phyloP scores from a whole-genome alignment of 2,888 invertebrate species.

The Eristalis pertinax region DNA sequence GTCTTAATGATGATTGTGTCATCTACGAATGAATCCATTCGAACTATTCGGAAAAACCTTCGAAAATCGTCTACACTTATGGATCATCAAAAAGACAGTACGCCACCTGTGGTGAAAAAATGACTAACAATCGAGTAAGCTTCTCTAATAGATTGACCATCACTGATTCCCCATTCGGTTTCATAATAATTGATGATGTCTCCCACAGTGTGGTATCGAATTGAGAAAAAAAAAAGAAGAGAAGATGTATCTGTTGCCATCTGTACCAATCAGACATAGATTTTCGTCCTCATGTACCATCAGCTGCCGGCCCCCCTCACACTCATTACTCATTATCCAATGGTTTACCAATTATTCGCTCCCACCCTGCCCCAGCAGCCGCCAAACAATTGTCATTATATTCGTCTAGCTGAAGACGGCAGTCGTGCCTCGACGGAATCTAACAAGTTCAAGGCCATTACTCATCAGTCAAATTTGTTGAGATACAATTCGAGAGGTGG shows the following conservation, averaged over 20 bases:
- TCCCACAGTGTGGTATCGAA: neutral
- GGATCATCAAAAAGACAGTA: slow-evolving; percentile 32
- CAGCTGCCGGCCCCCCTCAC: slow-evolving; percentile 10
- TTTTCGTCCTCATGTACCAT: slow-evolving; percentile 28
- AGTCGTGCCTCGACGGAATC: slow-evolving; percentile 31
- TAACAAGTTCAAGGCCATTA: slow-evolving; percentile 71
- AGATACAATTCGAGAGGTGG: slow-evolving; percentile 32
- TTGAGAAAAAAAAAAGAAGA: neutral
- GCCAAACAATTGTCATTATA: too few species aligned
- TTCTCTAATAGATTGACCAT: slow-evolving; percentile 59
- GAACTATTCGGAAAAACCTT: neutral
- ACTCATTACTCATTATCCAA: slow-evolving; percentile 43
- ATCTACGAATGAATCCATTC: neutral
- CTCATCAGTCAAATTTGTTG: slow-evolving; percentile 46
- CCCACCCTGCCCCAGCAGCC: neutral
- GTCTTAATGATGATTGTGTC: slow-evolving; percentile 27
- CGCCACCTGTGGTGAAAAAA: slow-evolving; percentile 56
- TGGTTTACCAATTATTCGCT: slow-evolving; percentile 40
- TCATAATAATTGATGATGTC: slow-evolving; percentile 61
- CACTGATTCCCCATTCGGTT: slow-evolving; percentile 63
- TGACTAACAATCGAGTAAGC: slow-evolving; percentile 44
- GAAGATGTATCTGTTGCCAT: slow-evolving; percentile 19
- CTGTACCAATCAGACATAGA: slow-evolving; percentile 30
- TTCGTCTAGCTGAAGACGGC: neutral
- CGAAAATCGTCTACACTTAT: slow-evolving; percentile 20